Evolutionary conservation across 2,888 invertebrate species (phyloP).

Genomic region (Steinernema scapterisci): DNA sequence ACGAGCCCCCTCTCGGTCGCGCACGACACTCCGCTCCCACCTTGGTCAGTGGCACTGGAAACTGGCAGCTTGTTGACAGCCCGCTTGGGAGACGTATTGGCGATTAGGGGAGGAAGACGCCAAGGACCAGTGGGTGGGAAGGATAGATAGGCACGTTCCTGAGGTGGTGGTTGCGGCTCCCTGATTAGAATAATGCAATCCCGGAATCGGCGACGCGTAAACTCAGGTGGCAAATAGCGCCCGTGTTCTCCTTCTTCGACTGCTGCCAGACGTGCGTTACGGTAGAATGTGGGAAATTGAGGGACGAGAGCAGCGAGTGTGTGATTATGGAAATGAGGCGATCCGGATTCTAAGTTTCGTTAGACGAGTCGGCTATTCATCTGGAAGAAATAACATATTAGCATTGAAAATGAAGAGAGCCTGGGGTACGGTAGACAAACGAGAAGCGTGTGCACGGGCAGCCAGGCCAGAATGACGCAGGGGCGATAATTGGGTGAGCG

Average conservation of each 20-base stretch:
- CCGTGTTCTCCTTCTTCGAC: not conserved
- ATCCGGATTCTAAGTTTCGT: not conserved
- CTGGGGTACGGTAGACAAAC: not conserved
- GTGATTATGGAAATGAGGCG: constrained; percentile 16
- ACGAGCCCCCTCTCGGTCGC: not conserved
- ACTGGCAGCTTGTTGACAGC: constrained; percentile 12
- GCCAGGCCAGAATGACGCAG: too few relatives aligned
- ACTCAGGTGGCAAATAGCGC: constrained; percentile 27
- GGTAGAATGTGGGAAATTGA: not conserved
- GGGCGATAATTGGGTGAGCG: not conserved
- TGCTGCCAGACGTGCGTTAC: constrained; percentile 11
- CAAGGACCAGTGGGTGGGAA: not conserved
- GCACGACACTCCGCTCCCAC: too few relatives aligned
- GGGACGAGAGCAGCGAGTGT: not conserved
- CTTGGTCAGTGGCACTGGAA: too few relatives aligned
- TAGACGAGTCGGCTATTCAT: constrained; percentile 26
- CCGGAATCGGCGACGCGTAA: not conserved
- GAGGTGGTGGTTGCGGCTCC: not conserved
- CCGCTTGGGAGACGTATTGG: not conserved
- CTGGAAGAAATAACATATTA: constrained; percentile 29
- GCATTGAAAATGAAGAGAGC: not conserved
- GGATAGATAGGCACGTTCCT: not conserved
- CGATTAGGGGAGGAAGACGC: not conserved
- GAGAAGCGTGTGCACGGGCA: too few relatives aligned
- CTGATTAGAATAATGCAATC: constrained; percentile 29